These are phyloP conservation scores for Orycteropus afer DNA, from an alignment of 2,113 vertebrate genomes.

Conservation along the genomic window DNA sequence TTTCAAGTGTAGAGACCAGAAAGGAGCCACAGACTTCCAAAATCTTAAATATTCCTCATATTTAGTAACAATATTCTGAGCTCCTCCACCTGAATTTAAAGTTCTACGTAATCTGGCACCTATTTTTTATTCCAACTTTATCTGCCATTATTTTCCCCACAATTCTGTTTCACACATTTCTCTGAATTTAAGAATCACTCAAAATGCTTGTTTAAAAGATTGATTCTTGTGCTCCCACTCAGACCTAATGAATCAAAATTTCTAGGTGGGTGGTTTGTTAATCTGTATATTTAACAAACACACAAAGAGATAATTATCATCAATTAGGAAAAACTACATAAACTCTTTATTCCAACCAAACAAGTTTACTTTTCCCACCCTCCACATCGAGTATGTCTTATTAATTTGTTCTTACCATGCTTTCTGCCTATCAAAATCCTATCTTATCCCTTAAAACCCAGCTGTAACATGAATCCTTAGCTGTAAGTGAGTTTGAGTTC, in stretches of 20 bases:
- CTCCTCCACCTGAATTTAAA: not conserved
- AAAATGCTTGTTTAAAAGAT: slow-evolving; percentile 42
- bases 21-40: not conserved
- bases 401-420: not conserved
- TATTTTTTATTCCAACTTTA: not conserved
- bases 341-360: not conserved
- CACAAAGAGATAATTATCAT: not conserved
- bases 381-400: not conserved
- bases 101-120: not conserved
- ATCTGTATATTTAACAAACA: not conserved
- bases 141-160: not conserved
- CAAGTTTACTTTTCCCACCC: not conserved
- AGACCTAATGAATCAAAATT: too few species aligned
- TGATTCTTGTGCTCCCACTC: not conserved
- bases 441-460: not conserved
- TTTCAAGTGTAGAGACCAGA: not conserved
- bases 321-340: not conserved
- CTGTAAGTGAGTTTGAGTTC: not conserved
- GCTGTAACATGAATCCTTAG: not conserved
- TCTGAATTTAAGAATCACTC: slow-evolving; percentile 1
- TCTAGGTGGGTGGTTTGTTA: slow-evolving; percentile 8
- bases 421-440: not conserved
- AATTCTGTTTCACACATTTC: slow-evolving; percentile 19
- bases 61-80: not conserved
- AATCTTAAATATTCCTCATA: slow-evolving; percentile 15